Percentiles rank a stretch among this genome's conserved stretches.
phyloP scores from a whole-genome alignment of 1,140 invertebrate genomes.

The Chionoecetes opilio region DNA sequence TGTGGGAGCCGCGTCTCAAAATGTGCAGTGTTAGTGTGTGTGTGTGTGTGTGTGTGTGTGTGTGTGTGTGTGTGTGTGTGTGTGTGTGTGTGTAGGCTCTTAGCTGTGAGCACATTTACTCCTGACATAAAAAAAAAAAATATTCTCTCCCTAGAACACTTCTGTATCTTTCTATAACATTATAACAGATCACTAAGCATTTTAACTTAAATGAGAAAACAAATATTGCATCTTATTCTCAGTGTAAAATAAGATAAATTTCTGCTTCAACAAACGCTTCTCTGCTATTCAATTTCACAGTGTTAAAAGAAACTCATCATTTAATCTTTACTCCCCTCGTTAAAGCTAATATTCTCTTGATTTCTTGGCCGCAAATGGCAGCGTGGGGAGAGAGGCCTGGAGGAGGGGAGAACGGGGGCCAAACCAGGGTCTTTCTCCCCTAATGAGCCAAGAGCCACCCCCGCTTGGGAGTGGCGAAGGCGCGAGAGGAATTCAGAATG shows the following conservation, averaged over 20 bases:
- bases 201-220: too few relatives aligned
- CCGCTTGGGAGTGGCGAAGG: conserved; percentile 42
- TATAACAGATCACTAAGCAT: too few relatives aligned
- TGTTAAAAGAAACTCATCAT: conserved; percentile 12
- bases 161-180: too few relatives aligned
- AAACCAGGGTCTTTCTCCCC: conserved; percentile 45
- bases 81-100: neutral
- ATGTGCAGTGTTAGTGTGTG: conserved; percentile 7
- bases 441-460: conserved; percentile 56
- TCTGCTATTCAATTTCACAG: neutral
- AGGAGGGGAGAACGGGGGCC: neutral
- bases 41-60: conserved; percentile 60
- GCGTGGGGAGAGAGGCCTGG: neutral
- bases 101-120: neutral
- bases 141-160: too few relatives aligned
- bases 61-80: conserved; percentile 62
- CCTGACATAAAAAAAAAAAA: too few relatives aligned
- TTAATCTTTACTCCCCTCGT: conserved; percentile 36
- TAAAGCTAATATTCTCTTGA: conserved; percentile 63
- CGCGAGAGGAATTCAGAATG: conserved; percentile 56
- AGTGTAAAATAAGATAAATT: neutral
- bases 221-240: too few relatives aligned
- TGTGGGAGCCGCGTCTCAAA: neutral
- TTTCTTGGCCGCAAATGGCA: conserved; percentile 58
- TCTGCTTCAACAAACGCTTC: neutral